These are phyloP conservation scores for Uropetala carovei DNA, from an alignment of 2,888 invertebrate genomes.

Conservation along the genomic window DNA sequence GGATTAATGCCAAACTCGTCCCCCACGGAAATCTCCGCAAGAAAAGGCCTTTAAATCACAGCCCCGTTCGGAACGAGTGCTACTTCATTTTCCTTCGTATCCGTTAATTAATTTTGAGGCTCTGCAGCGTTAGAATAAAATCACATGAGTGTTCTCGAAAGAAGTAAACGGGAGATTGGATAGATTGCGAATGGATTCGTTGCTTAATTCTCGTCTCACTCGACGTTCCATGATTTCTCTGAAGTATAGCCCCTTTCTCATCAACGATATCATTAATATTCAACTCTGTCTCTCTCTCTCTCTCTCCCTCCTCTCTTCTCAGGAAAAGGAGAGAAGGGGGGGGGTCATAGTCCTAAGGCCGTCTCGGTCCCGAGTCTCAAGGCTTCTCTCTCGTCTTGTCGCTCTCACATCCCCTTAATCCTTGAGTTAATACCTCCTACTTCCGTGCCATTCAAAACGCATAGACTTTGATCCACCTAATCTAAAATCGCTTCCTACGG, in stretches of 20 bases:
- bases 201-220: no score
- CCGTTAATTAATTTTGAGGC: no score
- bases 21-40: no score
- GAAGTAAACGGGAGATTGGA: no score
- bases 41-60: no score
- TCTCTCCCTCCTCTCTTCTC: no score
- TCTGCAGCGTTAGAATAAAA: no score
- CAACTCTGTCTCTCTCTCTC: not conserved
- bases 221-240: not conserved
- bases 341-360: not conserved
- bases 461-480: conserved; percentile 6
- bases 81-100: no score
- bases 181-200: no score
- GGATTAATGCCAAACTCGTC: no score
- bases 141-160: no score
- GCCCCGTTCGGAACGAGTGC: no score
- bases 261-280: conserved; percentile 7
- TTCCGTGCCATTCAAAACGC: conserved; percentile 5
- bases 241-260: not conserved
- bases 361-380: not conserved
- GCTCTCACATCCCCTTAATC: not conserved
- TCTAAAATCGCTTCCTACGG: not conserved
- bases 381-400: not conserved
- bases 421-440: conserved; percentile 19
- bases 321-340: not conserved